Evolutionary conservation across 2,888 invertebrate species (phyloP), one percentile per base, ranked within the genome.

Genomic region (Chrysomela aeneicollis): DNA sequence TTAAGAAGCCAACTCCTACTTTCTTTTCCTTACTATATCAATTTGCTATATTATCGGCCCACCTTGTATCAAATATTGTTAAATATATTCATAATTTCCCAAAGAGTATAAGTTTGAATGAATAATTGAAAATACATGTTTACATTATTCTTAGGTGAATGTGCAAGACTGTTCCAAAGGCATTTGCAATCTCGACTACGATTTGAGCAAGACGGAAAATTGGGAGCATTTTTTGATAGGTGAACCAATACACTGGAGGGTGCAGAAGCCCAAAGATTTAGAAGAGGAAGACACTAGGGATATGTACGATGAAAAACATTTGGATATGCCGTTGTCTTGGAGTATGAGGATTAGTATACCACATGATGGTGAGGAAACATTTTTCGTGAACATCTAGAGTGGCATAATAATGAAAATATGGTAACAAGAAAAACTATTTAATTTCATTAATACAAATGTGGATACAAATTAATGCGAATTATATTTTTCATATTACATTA

Each of bases 191-290:
- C 76, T 92, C 3, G 85, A 84, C 67, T 93, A 90, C 84, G 87
- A 92, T 71, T 81, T 93, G 0, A 77, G 79, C 0, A 85, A 90
- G 53, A 73, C 85, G 0, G 74, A 78, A 0, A 85, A 87, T 63
- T 94, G 93, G 93, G 91, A 92, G 76, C 91, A 91, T 71, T 79
- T 93, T 17, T 79, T 94, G 10, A 85, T 90, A 0, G 92, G 90
- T 0, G 92, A 93, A 75, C 90, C 91, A 0, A 83, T 82, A 57
- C 80, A 82, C 50, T 81, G 81, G 76, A 80, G 85, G 9, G 71
- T 77, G 19, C 75, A 78, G 21, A 74, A 76, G 58, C 55, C 73
- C n/a, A 73, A 73, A 2, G 80, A 86, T n/a, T 83, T 84, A 49
- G 76, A 85, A 2, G 88, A 88, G 5, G 80, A 86, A 1, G 86